Evolutionary conservation across 1,140 invertebrate species (phyloP).

Genomic region (Drosophila parabipectinata): DNA sequence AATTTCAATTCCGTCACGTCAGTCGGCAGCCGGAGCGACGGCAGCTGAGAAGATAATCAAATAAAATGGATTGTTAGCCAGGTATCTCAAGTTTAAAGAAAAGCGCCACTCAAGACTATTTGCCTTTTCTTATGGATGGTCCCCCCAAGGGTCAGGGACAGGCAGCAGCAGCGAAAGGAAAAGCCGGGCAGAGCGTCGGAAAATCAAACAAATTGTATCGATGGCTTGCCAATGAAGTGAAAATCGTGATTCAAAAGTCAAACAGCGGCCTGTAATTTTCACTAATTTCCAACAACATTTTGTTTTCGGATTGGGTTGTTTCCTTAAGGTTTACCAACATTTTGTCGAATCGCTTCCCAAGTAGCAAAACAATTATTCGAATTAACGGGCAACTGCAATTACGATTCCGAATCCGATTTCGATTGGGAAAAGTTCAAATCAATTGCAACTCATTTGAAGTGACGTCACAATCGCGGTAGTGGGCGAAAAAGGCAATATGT

Average conservation of each 20-base stretch:
- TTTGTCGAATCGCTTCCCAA: slow-evolving; percentile 57
- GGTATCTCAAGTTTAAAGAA: slow-evolving; percentile 29
- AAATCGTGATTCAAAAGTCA: slow-evolving; percentile 57
- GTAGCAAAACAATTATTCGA: slow-evolving; percentile 55
- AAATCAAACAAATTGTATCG: slow-evolving; percentile 52
- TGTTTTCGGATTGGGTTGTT: slow-evolving; percentile 5
- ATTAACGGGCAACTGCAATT: slow-evolving; percentile 24
- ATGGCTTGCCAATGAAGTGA: slow-evolving; percentile 57
- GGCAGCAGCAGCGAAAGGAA: slow-evolving; percentile 13
- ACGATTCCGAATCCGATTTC: not conserved
- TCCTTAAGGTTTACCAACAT: slow-evolving; percentile 35
- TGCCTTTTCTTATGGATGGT: slow-evolving; percentile 3
- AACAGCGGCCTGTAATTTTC: slow-evolving; percentile 58
- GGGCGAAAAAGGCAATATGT: slow-evolving; percentile 21
- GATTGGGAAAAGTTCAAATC: slow-evolving; percentile 36
- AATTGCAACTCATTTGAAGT: slow-evolving; percentile 40
- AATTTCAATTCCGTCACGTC: slow-evolving; percentile 51
- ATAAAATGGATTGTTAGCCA: slow-evolving; percentile 46
- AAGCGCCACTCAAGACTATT: slow-evolving; percentile 38
- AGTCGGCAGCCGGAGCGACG: slow-evolving; percentile 8
- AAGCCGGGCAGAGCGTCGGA: slow-evolving; percentile 4
- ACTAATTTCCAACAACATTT: slow-evolving; percentile 55
- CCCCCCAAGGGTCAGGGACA: slow-evolving; percentile 50
- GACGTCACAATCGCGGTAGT: slow-evolving; percentile 31
- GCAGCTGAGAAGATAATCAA: slow-evolving; percentile 49